These are phyloP conservation scores for Miniopterus natalensis DNA, from an alignment of 2,113 vertebrate genomes.

Conservation along the genomic window DNA sequence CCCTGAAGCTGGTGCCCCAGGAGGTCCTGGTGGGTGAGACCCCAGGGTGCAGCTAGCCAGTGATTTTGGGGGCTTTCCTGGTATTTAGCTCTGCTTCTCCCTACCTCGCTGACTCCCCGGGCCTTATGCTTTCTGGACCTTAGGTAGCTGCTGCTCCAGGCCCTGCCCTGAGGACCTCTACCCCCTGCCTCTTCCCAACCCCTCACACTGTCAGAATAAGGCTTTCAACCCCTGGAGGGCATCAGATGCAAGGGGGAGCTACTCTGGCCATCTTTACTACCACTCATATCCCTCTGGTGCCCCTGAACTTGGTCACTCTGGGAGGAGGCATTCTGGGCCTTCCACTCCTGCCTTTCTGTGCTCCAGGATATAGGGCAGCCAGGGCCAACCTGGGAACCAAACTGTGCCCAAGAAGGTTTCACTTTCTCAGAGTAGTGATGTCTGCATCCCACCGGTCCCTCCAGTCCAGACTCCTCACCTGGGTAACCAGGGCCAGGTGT, in stretches of 20 bases:
- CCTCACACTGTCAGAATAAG: not conserved
- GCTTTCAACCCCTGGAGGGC: not conserved
- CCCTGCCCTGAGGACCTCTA: not conserved
- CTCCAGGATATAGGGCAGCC: not conserved
- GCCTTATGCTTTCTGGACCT: not conserved
- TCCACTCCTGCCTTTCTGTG: not conserved
- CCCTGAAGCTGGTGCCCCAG: not conserved
- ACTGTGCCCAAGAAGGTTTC: not conserved
- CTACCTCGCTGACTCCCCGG: not conserved
- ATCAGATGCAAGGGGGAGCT: not conserved
- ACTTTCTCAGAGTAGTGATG: not conserved
- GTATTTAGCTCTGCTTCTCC: not conserved
- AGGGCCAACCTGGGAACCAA: not conserved
- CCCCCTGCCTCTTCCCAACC: not conserved
- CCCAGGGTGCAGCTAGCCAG: not conserved
- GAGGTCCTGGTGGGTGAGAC: not conserved
- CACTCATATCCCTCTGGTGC: not conserved
- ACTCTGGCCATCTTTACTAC: not conserved
- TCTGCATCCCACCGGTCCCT: not conserved
- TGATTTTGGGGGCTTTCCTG: not conserved
- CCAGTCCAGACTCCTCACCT: not conserved
- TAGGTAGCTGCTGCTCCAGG: not conserved
- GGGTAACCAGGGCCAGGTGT: not conserved
- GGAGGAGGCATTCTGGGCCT: too few species aligned
- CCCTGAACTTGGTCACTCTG: not conserved